These are phyloP conservation scores for Coremacera marginata DNA, from an alignment of 2,888 invertebrate species.

Conservation along the genomic window DNA sequence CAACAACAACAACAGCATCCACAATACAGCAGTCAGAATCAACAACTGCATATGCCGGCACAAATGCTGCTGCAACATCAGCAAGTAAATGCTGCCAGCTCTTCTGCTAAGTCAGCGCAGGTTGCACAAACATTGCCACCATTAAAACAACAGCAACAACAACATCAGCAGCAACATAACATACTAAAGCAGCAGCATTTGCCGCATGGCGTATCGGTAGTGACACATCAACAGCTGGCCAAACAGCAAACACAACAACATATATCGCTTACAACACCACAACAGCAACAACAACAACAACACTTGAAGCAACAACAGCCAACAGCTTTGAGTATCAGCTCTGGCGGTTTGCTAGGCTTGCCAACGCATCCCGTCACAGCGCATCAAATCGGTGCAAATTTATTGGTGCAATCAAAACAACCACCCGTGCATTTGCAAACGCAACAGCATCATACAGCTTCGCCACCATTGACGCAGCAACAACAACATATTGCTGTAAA, in stretches of 20 bases:
- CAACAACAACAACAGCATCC: constrained; percentile 46
- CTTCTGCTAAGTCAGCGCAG: constrained; percentile 24
- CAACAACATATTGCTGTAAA: constrained; percentile 42
- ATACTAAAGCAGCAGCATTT: constrained; percentile 40
- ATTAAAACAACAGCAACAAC: constrained; percentile 26
- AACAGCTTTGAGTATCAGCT: constrained; percentile 52
- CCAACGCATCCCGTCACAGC: constrained; percentile 52
- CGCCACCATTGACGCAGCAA: constrained; percentile 57
- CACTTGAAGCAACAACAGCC: constrained; percentile 52
- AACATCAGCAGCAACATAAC: constrained; percentile 35
- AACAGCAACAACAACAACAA: constrained; percentile 49
- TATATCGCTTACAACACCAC: constrained; percentile 49
- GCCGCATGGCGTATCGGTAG: constrained; percentile 52
- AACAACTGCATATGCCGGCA: constrained; percentile 40
- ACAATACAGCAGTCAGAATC: constrained; percentile 39
- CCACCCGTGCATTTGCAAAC: constrained; percentile 60
- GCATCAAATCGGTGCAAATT: constrained; percentile 13
- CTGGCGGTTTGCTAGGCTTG: constrained; percentile 61
- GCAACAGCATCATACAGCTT: constrained; percentile 61
- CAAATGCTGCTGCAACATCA: constrained; percentile 44
- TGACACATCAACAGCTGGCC: constrained; percentile 51
- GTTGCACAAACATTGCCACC: constrained; percentile 31
- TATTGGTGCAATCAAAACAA: constrained; percentile 54
- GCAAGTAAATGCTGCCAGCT: constrained; percentile 25
- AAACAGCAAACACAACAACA: constrained; percentile 48